Percentiles rank a stretch among this genome's conserved stretches.
phyloP scores from a whole-genome alignment of 2,888 invertebrate species.

The Rutpela maculata region DNA sequence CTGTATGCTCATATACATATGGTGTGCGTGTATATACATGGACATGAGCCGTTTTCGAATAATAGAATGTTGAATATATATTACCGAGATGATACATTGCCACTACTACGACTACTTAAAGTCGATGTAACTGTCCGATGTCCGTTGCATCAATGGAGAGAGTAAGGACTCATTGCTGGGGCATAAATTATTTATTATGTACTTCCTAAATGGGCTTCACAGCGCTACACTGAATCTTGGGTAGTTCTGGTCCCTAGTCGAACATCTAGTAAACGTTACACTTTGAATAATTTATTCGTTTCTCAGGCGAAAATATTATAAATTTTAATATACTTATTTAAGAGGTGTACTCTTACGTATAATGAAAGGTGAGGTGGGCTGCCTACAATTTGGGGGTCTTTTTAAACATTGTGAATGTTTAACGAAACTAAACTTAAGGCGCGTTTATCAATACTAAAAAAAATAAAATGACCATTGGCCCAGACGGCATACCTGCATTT shows the following conservation, averaged over 20 bases:
- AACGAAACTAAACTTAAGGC: no score
- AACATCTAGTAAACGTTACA: slow-evolving; percentile 15
- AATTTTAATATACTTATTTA: background rate
- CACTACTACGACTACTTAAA: slow-evolving; percentile 33
- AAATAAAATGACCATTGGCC: no score
- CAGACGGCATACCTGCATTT: no score
- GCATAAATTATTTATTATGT: slow-evolving; percentile 28
- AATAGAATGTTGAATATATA: slow-evolving; percentile 40
- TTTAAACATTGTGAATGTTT: no score
- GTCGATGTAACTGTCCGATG: slow-evolving; percentile 46
- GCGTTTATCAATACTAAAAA: no score
- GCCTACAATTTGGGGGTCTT: background rate
- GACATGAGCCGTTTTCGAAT: slow-evolving; percentile 29
- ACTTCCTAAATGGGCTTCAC: slow-evolving; percentile 23
- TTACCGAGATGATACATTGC: slow-evolving; percentile 48
- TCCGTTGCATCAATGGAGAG: slow-evolving; percentile 48
- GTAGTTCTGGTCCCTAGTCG: slow-evolving; percentile 3
- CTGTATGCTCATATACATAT: slow-evolving; percentile 1
- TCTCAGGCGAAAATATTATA: background rate
- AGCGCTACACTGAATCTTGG: background rate
- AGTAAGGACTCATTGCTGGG: slow-evolving; percentile 13
- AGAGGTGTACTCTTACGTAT: background rate
- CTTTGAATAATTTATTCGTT: slow-evolving; percentile 25
- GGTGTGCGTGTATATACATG: background rate
- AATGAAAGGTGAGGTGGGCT: background rate